Evolutionary conservation across 2,113 vertebrate species (phyloP).

Genomic region (Phainopepla nitens): DNA sequence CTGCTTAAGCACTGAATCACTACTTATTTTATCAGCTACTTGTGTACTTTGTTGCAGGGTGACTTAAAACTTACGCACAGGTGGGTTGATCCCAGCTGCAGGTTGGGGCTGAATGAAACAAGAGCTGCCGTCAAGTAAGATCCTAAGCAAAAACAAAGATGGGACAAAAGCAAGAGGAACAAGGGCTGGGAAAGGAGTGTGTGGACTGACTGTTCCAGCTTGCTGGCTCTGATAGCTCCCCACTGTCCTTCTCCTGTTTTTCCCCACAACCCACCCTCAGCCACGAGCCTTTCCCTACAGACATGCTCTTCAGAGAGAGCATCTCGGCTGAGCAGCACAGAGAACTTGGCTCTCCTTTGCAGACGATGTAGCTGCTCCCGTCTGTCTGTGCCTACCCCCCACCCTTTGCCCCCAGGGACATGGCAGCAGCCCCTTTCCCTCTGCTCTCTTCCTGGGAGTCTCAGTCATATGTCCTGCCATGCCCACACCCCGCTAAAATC

Average conservation of each 20-base stretch:
- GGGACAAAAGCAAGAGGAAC: neutral
- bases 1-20: neutral
- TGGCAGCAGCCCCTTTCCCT: neutral
- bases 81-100: neutral
- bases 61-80: rapidly evolving
- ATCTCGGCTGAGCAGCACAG: neutral
- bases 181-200: neutral
- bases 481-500: no score
- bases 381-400: rapidly evolving
- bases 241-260: neutral
- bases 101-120: neutral
- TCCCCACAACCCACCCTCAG: neutral
- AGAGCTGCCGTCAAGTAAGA: neutral
- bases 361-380: rapidly evolving
- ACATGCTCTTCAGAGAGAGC: rapidly evolving
- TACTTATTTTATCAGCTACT: neutral
- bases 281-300: rapidly evolving
- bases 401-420: rapidly evolving
- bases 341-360: neutral
- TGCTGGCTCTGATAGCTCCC: neutral
- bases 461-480: neutral
- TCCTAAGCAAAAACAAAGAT: neutral
- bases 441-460: neutral
- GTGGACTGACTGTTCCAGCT: neutral
- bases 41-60: neutral